These are phyloP conservation scores for Megaceryle maxima DNA, from an alignment of 2,113 vertebrate species.

Conservation along the genomic window DNA sequence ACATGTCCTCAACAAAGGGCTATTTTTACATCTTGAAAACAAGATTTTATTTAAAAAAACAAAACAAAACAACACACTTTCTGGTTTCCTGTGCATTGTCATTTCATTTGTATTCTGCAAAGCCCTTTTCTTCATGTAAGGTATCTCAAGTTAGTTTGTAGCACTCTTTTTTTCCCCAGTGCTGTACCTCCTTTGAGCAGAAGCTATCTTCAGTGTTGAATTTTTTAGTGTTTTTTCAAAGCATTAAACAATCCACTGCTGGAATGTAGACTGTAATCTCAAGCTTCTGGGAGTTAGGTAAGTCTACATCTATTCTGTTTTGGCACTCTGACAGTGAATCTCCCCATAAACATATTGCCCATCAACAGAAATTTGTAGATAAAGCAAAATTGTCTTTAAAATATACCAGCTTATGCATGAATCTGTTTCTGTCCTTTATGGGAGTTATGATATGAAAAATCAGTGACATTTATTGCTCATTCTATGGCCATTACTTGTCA, in stretches of 20 bases:
- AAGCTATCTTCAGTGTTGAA: background rate
- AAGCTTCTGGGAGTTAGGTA: background rate
- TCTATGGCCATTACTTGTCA: background rate
- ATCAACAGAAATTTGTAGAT: background rate
- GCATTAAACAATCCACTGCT: background rate
- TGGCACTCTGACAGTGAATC: background rate
- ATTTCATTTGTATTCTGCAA: background rate
- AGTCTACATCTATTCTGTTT: background rate
- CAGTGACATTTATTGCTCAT: background rate
- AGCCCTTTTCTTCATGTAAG: background rate
- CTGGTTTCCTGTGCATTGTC: background rate
- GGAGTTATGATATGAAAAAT: background rate
- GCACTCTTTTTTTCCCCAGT: background rate
- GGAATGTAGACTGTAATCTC: background rate
- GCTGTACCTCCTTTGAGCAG: background rate
- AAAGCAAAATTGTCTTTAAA: background rate
- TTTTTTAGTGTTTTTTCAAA: background rate
- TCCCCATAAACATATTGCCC: background rate
- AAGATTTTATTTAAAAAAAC: background rate
- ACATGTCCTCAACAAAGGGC: background rate
- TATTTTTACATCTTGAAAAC: background rate
- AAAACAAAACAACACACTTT: background rate
- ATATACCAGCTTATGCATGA: background rate
- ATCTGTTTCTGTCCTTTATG: background rate
- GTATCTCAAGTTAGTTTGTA: background rate